Evolutionary conservation across 2,888 invertebrate genomes (phyloP).

Genomic region (Sarcophaga carnaria): DNA sequence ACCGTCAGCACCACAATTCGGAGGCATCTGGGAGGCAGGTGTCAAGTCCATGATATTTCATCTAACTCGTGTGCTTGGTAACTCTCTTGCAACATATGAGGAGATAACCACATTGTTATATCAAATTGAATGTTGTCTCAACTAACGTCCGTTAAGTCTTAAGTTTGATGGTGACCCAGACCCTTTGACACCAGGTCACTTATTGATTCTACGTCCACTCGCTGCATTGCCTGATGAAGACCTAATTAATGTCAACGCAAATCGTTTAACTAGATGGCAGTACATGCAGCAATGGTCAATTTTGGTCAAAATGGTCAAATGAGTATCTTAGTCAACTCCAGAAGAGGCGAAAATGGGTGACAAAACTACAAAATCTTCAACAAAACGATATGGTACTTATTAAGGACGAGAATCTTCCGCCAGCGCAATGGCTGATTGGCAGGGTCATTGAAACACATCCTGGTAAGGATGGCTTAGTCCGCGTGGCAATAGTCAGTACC

Average conservation of each 20-base stretch:
- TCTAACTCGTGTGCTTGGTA: conserved; percentile 72
- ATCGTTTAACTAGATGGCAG: conserved; percentile 56
- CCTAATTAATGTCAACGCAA: conserved; percentile 17
- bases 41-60: conserved; percentile 73
- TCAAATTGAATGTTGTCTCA: conserved; percentile 76
- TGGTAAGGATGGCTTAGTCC: too few relatives aligned
- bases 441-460: conserved; percentile 37
- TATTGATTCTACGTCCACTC: conserved; percentile 56
- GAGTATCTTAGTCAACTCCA: conserved; percentile 60
- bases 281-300: conserved; percentile 59
- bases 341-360: conserved; percentile 56
- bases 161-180: conserved; percentile 69
- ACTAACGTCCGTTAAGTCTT: conserved; percentile 74
- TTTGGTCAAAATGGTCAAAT: conserved; percentile 61
- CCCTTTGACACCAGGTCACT: conserved; percentile 70
- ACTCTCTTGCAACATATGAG: conserved; percentile 72
- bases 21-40: conserved; percentile 75
- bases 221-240: conserved; percentile 42
- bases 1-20: conserved; percentile 75
- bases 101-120: conserved; percentile 74
- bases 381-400: conserved; percentile 53
- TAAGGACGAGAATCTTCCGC: conserved; percentile 50
- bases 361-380: conserved; percentile 43
- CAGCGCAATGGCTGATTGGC: conserved; percentile 44
- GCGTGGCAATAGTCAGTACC: too few relatives aligned